phyloP scores from a whole-genome alignment of 2,113 vertebrate genomes.

The Synchiropus splendidus region DNA sequence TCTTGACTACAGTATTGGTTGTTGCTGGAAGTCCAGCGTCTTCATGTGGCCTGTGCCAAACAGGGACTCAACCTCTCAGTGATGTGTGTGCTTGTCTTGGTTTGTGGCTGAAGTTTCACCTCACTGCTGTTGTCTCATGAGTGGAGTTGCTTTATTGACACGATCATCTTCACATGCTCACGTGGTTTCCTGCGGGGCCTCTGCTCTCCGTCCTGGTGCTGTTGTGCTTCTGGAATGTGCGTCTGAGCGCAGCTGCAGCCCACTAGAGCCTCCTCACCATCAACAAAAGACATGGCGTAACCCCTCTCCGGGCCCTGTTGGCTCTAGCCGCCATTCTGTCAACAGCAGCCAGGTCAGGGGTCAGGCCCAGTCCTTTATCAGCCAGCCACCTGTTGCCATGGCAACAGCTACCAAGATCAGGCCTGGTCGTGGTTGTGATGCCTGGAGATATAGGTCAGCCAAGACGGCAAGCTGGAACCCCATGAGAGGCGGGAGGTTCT shows the following conservation, averaged over 20 bases:
- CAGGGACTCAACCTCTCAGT: no score
- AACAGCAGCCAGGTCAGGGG: constrained; percentile 39
- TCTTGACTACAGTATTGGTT: no score
- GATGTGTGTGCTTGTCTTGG: no score
- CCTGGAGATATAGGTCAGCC: constrained; percentile 49
- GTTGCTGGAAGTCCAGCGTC: no score
- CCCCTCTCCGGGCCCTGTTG: constrained; percentile 11
- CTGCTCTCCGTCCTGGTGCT: no score
- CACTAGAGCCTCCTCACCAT: constrained; percentile 40
- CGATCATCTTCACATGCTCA: no score
- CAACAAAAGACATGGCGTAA: constrained; percentile 55
- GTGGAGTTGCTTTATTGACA: no score
- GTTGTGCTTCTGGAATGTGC: constrained; percentile 7
- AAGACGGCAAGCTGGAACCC: constrained; percentile 9
- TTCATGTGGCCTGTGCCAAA: no score
- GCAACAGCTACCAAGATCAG: constrained; percentile 31
- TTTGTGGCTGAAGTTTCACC: no score
- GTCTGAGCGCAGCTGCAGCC: constrained; percentile 48
- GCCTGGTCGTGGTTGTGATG: constrained; percentile 13
- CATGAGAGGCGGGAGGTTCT: constrained; percentile 5
- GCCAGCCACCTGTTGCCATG: constrained; percentile 44
- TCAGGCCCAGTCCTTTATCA: constrained; percentile 20
- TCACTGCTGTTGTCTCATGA: no score
- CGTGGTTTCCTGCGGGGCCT: no score
- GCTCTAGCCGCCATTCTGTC: constrained; percentile 27